These are phyloP conservation scores for Pterophyllum scalare DNA, from an alignment of 2,113 vertebrate species.

Conservation along the genomic window DNA sequence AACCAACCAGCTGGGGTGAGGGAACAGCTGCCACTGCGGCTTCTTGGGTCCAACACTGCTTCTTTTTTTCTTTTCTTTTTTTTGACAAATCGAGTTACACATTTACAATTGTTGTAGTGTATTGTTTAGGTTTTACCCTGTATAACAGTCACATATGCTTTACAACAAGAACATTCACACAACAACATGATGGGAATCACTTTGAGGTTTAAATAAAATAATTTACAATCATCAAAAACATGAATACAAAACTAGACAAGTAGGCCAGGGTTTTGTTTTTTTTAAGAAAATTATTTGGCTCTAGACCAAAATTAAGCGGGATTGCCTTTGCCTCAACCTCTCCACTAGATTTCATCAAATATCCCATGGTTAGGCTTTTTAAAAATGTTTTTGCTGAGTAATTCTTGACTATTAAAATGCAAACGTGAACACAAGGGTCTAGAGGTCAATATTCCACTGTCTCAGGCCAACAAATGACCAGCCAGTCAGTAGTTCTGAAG, in stretches of 20 bases:
- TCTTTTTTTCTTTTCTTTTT: background rate
- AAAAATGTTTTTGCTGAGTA: background rate
- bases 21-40: background rate
- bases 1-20: slow-evolving; percentile 89
- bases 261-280: background rate
- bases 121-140: background rate
- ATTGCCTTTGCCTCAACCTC: background rate
- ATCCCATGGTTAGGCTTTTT: background rate
- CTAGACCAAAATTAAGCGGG: background rate
- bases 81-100: background rate
- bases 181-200: background rate
- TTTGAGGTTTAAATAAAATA: background rate
- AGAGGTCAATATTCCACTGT: too few species aligned
- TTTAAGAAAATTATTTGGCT: background rate
- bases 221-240: background rate
- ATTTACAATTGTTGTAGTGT: background rate
- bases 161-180: background rate
- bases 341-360: background rate
- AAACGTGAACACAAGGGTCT: background rate
- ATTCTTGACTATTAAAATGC: background rate
- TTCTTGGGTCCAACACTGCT: background rate
- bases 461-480: too few species aligned
- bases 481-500: too few species aligned
- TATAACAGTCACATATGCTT: background rate
- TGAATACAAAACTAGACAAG: background rate